Evolutionary conservation across 92 coral and sea anemone genomes (phyloP), one percentile per base, ranked within the genome.

Genomic region (Plumapathes pennacea): DNA sequence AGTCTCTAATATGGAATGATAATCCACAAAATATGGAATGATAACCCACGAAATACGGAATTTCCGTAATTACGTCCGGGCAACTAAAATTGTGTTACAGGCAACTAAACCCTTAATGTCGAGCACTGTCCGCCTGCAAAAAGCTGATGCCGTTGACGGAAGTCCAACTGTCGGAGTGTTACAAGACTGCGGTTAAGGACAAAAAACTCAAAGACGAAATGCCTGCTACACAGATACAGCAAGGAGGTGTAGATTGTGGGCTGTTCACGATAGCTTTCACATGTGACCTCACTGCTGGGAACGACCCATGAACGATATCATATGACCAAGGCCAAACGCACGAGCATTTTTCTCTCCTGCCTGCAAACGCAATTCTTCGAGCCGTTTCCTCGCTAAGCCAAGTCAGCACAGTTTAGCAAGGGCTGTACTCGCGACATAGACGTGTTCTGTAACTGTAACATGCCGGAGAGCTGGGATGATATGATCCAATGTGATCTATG

Each of bases 171-270:
- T 23, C 46, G 40, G 59, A 76, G 25, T 76, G 82, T 54, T 75
- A 75, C 55, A 47, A 60, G 31, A 17, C 55, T 31, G 46, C 66
- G 38, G 62, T 57, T 24, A 58, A 40, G 11, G 50, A 27, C 33
- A 53, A 63, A 33, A 51, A 27, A 54, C 66, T 73, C 25, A 56
- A 24, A 34, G 57, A 28, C 21, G 69, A 75, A 20, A 60, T 57
- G 38, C 60, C 74, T 30, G 56, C 81, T n/a, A 66, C 72, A 38
- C 81, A 74, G 38, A 53, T 74, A 42, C 74, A 74, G 53, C 43
- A 25, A 34, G 81, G 72, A 25, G 62, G 61, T 40, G 13, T 63
- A 17, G 74, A 74, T 57, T 74, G 74, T 54, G 66, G 60, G 10
- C 65, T 72, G 1, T 72, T 72, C 45, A 41, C 64, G 25, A 54